Conservation (phyloP, 2,888 invertebrate species). For the Aelia acuminata region DNA sequence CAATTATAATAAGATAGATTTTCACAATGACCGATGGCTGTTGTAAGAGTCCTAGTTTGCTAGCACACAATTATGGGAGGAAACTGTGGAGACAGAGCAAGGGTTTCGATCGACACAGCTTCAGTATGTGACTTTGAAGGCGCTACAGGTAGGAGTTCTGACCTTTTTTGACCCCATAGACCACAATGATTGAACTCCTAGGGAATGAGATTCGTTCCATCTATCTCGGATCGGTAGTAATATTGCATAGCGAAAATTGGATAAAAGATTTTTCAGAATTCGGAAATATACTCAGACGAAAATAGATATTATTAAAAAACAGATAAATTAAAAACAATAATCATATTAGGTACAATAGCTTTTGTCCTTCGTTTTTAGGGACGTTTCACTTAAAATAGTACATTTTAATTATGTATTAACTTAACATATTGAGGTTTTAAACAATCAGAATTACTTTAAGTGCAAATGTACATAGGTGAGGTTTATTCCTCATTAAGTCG, state of each 20-base stretch:
- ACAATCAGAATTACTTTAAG: too few species aligned
- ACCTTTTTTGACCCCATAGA: constrained; percentile 46
- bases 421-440: too few species aligned
- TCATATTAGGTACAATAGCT: too few species aligned
- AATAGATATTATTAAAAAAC: too few species aligned
- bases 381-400: too few species aligned
- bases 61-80: not conserved
- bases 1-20: too few species aligned
- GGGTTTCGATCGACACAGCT: not conserved
- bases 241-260: not conserved
- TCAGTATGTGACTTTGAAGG: constrained; percentile 10
- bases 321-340: too few species aligned
- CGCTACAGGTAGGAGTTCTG: constrained; percentile 36
- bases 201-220: not conserved
- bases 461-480: too few species aligned
- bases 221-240: not conserved
- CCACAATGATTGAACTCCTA: constrained; percentile 26
- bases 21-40: not conserved
- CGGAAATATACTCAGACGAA: not conserved
- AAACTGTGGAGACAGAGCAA: not conserved
- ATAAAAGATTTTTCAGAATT: not conserved
- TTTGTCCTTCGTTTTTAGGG: too few species aligned
- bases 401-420: too few species aligned
- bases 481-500: too few species aligned
- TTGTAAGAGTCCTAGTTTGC: not conserved